These are phyloP conservation scores for Melanotus villosus DNA, from an alignment of 2,888 invertebrate genomes.

Conservation along the genomic window DNA sequence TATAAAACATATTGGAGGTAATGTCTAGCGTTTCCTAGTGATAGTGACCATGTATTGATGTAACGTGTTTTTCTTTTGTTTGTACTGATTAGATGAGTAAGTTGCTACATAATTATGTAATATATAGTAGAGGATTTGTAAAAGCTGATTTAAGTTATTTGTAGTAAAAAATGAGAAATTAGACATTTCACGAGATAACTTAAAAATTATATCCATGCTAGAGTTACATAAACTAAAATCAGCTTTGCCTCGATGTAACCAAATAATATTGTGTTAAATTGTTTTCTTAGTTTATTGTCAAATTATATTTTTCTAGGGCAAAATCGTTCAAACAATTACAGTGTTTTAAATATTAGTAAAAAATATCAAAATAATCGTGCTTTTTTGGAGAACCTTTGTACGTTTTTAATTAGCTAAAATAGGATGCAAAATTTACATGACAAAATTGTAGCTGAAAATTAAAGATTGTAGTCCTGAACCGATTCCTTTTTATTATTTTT, in stretches of 20 bases:
- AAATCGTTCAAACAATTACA: too few relatives aligned
- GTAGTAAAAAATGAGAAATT: not conserved
- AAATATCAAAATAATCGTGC: too few relatives aligned
- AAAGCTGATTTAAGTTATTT: not conserved
- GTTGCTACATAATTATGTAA: constrained; percentile 11
- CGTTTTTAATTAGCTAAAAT: too few relatives aligned
- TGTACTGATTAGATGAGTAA: constrained; percentile 37
- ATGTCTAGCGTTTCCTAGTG: constrained; percentile 23
- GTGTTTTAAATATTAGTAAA: too few relatives aligned
- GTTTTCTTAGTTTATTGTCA: constrained; percentile 3
- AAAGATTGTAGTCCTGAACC: too few relatives aligned
- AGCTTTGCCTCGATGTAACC: constrained; percentile 7
- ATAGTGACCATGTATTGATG: constrained; percentile 29
- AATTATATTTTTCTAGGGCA: constrained; percentile 15
- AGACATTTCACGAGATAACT: not conserved
- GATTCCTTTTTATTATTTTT: not conserved
- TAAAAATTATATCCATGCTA: not conserved
- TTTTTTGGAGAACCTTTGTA: too few relatives aligned
- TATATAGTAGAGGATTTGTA: not conserved
- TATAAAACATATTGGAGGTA: constrained; percentile 16
- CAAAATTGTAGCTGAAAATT: too few relatives aligned
- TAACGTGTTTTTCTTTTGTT: constrained; percentile 26
- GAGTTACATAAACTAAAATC: not conserved
- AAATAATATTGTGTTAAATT: constrained; percentile 7
- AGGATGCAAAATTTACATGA: too few relatives aligned